A percentile compares a stretch with the other conserved stretches of the same genome.
Conservation (phyloP, 2,888 invertebrate species). For the Axea sp. region DNA sequence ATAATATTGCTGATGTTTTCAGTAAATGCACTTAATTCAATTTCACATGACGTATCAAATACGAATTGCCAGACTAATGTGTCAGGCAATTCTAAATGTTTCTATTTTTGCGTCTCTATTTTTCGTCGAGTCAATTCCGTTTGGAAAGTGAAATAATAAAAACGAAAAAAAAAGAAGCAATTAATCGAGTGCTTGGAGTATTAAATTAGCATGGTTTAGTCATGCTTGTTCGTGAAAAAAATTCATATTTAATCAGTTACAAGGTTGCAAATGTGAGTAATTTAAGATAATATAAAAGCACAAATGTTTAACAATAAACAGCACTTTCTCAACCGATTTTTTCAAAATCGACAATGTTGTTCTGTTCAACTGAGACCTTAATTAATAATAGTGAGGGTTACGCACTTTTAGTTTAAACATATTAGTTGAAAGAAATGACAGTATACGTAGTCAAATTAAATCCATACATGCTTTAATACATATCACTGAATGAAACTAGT, state of each 20-base stretch:
- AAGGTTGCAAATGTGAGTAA: conserved; percentile 11
- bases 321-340: conserved; percentile 1
- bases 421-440: no score
- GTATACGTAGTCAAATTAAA: no score
- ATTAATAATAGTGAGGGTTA: no score
- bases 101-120: conserved; percentile 25
- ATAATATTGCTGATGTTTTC: background rate
- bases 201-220: no score
- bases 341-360: conserved; percentile 6
- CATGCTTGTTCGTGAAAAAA: no score
- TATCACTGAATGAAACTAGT: no score
- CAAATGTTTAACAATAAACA: background rate
- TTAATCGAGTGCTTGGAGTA: no score
- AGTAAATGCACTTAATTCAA: conserved; percentile 21
- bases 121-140: conserved; percentile 36
- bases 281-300: conserved; percentile 35
- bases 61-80: conserved; percentile 30
- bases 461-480: no score
- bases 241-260: conserved; percentile 38
- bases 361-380: no score
- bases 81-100: conserved; percentile 29
- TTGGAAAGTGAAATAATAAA: conserved; percentile 20
- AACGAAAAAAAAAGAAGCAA: conserved; percentile 20
- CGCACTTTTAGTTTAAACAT: background rate
- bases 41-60: conserved; percentile 32